Conservation (phyloP, 2,113 vertebrate genomes). For the Eolophus roseicapilla region DNA sequence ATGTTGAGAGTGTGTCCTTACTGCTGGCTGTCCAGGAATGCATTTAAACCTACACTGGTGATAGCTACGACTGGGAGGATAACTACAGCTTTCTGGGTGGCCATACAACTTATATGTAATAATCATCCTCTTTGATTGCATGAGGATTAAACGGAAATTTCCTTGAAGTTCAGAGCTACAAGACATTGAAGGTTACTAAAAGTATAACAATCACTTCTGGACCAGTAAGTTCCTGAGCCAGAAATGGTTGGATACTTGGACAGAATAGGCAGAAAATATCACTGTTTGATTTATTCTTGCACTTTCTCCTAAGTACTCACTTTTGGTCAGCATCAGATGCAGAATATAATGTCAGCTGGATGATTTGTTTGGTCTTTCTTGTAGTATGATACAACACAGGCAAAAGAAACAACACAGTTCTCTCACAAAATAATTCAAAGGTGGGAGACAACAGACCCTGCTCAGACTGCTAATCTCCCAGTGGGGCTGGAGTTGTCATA, state of each 20-base stretch:
- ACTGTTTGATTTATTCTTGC: background rate
- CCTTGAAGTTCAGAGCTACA: background rate
- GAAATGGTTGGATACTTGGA: background rate
- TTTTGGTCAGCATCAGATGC: background rate
- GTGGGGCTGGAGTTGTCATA: background rate
- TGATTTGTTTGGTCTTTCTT: background rate
- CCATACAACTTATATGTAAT: background rate
- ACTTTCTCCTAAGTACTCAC: background rate
- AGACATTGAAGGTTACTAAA: background rate
- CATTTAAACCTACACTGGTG: background rate
- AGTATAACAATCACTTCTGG: background rate
- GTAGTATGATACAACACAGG: background rate
- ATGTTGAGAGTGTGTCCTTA: background rate
- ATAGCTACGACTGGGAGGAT: background rate
- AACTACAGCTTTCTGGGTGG: background rate
- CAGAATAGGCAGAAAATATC: background rate
- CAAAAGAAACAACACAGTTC: background rate
- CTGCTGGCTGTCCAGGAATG: background rate
- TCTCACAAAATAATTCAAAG: background rate
- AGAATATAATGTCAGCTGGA: background rate
- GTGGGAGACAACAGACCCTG: background rate
- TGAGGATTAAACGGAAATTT: background rate
- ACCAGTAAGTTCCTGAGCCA: background rate
- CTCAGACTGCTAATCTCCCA: background rate
- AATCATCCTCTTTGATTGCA: background rate